Evolutionary conservation across 2,888 invertebrate species (phyloP).

Genomic region (Dastarcus helophoroides): DNA sequence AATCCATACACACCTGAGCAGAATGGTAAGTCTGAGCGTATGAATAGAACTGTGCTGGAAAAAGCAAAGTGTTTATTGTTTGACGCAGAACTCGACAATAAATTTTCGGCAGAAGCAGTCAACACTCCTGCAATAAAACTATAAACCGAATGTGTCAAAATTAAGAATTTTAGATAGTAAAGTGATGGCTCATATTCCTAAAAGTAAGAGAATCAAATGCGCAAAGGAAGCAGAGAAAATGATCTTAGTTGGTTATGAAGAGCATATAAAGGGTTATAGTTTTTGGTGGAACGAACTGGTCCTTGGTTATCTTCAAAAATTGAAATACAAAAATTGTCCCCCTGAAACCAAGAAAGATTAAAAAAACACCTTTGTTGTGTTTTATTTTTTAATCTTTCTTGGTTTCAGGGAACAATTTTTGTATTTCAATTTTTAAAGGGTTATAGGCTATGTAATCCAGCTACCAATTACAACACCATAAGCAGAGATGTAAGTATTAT

Average conservation of each 20-base stretch:
- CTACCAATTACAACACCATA: no score
- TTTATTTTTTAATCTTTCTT: no score
- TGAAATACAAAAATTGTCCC: no score
- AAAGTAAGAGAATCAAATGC: slow-evolving; percentile 14
- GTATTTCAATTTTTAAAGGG: no score
- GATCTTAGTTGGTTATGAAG: slow-evolving; percentile 16
- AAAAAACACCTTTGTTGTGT: no score
- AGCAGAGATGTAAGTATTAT: no score
- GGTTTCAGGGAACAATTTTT: no score
- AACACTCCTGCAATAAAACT: slow-evolving; percentile 12
- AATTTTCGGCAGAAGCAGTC: slow-evolving; percentile 11
- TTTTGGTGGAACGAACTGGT: no score
- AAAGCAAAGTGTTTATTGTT: slow-evolving; percentile 11
- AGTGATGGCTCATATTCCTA: slow-evolving; percentile 15
- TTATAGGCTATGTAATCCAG: no score
- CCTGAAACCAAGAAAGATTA: no score
- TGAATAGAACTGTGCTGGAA: slow-evolving; percentile 16
- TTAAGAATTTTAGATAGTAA: slow-evolving; percentile 12
- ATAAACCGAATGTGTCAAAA: no score
- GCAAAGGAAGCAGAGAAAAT: slow-evolving; percentile 14
- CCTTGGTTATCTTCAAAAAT: no score
- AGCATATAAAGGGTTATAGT: slow-evolving; percentile 17
- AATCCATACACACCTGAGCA: slow-evolving; percentile 20
- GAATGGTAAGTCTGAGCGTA: slow-evolving; percentile 16
- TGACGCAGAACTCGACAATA: slow-evolving; percentile 7